These are phyloP conservation scores for Smutsia temminckii DNA, from an alignment of 2,797 vertebrate genomes.

Conservation along the genomic window DNA sequence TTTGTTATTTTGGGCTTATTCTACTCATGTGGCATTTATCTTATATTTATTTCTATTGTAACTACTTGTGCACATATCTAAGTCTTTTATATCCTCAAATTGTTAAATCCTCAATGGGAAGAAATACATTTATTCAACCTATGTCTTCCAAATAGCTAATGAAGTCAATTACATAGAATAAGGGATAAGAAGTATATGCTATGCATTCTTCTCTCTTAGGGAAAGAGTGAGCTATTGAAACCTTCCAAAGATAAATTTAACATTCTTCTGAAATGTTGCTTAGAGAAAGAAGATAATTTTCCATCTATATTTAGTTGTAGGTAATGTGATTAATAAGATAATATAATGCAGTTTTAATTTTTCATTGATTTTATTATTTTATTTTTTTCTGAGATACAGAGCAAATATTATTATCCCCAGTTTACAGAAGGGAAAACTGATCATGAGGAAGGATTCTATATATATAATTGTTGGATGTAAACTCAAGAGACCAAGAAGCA, in stretches of 20 bases:
- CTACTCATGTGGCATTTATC: neutral
- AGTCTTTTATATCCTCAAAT: neutral
- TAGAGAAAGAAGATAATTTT: neutral
- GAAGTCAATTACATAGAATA: neutral
- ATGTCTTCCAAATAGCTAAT: neutral
- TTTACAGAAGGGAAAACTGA: neutral
- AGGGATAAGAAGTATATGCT: neutral
- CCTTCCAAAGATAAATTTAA: neutral
- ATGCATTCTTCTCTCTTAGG: neutral
- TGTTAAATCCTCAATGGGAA: neutral
- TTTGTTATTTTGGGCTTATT: neutral
- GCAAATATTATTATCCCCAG: neutral
- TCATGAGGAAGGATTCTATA: neutral
- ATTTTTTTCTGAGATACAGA: neutral
- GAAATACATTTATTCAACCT: neutral
- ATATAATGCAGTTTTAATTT: neutral
- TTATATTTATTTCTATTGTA: neutral
- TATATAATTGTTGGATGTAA: neutral
- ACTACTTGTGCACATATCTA: neutral
- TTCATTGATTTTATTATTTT: neutral
- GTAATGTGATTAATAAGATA: neutral
- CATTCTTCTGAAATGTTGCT: constrained; percentile 24
- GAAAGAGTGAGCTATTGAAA: neutral
- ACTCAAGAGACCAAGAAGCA: neutral
- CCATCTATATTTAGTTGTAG: neutral